Base-by-base conservation (phyloP, 1,140 invertebrate species). In the Tetraneura akinire region DNA sequence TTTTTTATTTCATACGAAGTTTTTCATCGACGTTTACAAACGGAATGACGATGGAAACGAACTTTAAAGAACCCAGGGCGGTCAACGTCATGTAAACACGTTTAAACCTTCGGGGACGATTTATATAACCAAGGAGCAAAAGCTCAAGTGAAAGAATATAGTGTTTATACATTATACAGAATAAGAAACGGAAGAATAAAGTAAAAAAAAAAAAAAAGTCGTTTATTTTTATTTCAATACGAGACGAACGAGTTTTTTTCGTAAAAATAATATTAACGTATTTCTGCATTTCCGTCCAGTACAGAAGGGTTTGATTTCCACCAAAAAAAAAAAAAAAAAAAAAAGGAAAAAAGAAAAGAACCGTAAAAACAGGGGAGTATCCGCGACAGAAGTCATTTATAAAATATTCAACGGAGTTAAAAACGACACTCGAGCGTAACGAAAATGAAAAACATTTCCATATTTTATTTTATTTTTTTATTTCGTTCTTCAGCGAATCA, bases 361-460 rank as follows among this genome's bases (percentile, higher is more conserved):
- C 45, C 68, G 16, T 71, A 51, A 49, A 71, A 71, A 71, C 45
- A 14, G 47, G 45, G 68, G 18, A 70, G 21, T 71, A 29, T 71
- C 68, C 68, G 26, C 68, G 68, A 71, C 23, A 71, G 49, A 71
- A 78, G 55, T 78, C 53, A 45, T 55, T 62, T 60, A 62, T 78
- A 78, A 78, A 78, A 78, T 78, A 78, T 78, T 78, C 74, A 78
- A 45, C 74, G 42, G 60, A 62, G 37, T 57, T 60, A n/a, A 45
- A 60, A 60, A 74, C 49, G 71, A 74, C 26, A 26, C 53, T 45
- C 74, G 23, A 57, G 37, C 32, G 74, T 47, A 45, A 57, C 37
- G 74, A 60, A 78, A 78, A 78, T 45, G 55, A 78, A 62, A 60
- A 45, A 55, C 37, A 62, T 78, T 78, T 78, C 21, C 55, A 62